phyloP scores from a whole-genome alignment of 2,888 invertebrate genomes.

The Dynastes grantii region DNA sequence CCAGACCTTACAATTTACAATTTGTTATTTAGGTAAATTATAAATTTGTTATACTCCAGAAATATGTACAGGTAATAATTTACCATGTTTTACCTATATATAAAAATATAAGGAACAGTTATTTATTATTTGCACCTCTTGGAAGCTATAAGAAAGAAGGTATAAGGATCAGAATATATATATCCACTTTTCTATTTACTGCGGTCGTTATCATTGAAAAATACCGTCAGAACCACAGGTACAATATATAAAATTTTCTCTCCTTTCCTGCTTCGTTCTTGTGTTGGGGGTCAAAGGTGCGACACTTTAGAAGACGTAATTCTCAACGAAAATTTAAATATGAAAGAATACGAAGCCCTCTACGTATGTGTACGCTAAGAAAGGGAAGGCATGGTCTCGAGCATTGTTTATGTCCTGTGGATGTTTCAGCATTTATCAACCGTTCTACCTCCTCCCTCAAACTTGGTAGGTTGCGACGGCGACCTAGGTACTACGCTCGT shows the following conservation, averaged over 20 bases:
- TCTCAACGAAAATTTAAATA: conserved; percentile 44
- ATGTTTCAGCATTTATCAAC: conserved; percentile 8
- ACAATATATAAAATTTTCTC: conserved; percentile 6
- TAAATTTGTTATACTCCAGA: no score
- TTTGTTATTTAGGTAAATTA: no score
- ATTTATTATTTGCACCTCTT: conserved; percentile 7
- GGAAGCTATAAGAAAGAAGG: not conserved
- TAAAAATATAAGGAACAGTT: not conserved
- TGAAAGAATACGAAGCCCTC: conserved; percentile 28
- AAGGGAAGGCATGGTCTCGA: not conserved
- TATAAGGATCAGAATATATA: conserved; percentile 8
- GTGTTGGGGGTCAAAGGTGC: not conserved
- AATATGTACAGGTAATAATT: not conserved
- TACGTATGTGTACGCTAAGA: not conserved
- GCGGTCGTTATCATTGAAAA: conserved; percentile 25
- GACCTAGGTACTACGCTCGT: no score
- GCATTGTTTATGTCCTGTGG: conserved; percentile 9
- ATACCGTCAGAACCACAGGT: not conserved
- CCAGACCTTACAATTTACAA: no score
- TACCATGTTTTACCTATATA: not conserved
- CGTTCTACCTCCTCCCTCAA: not conserved
- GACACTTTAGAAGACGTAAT: conserved; percentile 17
- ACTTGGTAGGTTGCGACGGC: no score
- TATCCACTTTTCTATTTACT: conserved; percentile 7
- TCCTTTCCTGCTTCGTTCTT: not conserved